Base-by-base conservation (phyloP, 2,888 invertebrate genomes). In the Melipona beecheii region DNA sequence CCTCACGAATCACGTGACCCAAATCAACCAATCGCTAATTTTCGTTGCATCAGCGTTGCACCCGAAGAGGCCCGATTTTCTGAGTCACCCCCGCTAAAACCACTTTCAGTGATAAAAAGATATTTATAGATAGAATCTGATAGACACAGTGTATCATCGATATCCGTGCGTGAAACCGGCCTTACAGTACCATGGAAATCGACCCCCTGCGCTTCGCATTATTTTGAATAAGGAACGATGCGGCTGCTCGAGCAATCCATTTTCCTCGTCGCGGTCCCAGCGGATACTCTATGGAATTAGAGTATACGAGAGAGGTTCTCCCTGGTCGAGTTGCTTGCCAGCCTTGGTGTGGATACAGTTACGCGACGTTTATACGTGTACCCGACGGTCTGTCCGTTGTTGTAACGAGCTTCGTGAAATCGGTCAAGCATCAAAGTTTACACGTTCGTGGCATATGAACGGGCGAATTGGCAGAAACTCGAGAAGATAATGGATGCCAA, bases 281-380 rank as follows among this genome's bases (percentile, higher is more conserved):
- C 83, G 83, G 86, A 89, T 87, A 89, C 86, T 89, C 87, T 85
- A 89, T 89, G 89, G 89, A 89, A 89, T 89, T 89, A 89, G 85
- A 89, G 83, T 82, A 78, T 66, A 81, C 83, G 73, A 81, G 68
- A 70, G 68, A 65, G 43, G 43, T 43, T 43, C 83, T 72, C 76
- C 68, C 72, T 50, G 21, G 68, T 24, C 49, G 24, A 43, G n/a
- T 24, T 43, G 43, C 43, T 9, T 15, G 21, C 19, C 54, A 27
- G 31, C 52, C 24, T 58, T 15, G 36, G 9, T 73, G 9, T 73
- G 81, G 74, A 82, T 77, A 85, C 73, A 74, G 69, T 75, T 70
- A 75, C 64, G 82, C 81, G 73, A 81, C 81, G 81, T 85, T 84
- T 83, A 68, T 83, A 78, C 62, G 31, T 64, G 71, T 31, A 21